phyloP scores from a whole-genome alignment of 2,888 invertebrate genomes.

The Drosophila falleni region DNA sequence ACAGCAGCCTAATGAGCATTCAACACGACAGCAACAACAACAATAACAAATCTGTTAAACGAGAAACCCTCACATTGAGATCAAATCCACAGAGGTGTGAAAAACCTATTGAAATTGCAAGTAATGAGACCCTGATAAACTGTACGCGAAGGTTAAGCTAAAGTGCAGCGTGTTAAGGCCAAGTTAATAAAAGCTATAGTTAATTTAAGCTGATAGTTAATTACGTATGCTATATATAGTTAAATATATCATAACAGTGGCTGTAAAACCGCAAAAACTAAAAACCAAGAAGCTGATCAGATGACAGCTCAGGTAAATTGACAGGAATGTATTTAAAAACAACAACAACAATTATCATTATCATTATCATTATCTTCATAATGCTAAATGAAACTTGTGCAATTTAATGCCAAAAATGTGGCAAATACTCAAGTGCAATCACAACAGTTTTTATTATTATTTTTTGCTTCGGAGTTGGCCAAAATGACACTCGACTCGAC shows the following conservation, averaged over 20 bases:
- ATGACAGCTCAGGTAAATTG: constrained; percentile 38
- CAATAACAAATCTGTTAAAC: constrained; percentile 12
- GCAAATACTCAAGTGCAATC: constrained; percentile 34
- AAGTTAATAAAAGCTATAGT: constrained; percentile 20
- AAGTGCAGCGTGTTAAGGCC: constrained; percentile 39
- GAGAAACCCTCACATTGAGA: background rate
- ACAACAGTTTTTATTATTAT: constrained; percentile 1
- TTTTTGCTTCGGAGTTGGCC: constrained; percentile 3
- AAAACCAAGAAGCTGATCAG: constrained; percentile 22
- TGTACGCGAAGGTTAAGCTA: constrained; percentile 51
- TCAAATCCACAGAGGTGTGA: background rate
- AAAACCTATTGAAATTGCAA: constrained; percentile 17
- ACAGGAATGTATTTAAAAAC: constrained; percentile 21
- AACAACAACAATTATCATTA: constrained; percentile 2
- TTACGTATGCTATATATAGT: background rate
- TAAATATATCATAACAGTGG: constrained; percentile 4
- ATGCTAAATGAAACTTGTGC: constrained; percentile 51
- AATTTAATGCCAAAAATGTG: constrained; percentile 37
- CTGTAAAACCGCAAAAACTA: constrained; percentile 50
- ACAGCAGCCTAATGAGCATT: constrained; percentile 16
- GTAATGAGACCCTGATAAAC: constrained; percentile 39
- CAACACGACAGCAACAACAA: constrained; percentile 9
- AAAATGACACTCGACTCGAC: constrained; percentile 25
- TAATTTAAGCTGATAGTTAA: background rate
- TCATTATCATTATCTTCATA: constrained; percentile 6